Evolutionary conservation across 2,113 vertebrate species (phyloP).

Genomic region (Opisthocomus hoazin): DNA sequence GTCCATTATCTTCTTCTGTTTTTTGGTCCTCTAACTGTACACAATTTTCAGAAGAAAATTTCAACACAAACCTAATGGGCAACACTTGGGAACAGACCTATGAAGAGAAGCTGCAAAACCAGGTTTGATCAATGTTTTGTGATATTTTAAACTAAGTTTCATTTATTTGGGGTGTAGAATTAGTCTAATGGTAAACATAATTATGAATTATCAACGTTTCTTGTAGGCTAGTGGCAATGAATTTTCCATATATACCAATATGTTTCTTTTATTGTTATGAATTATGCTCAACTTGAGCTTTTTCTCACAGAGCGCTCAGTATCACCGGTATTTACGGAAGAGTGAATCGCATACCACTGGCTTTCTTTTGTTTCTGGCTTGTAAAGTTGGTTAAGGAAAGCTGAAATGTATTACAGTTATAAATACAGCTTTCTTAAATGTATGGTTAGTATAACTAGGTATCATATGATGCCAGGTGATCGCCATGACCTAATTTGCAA

Average conservation of each 20-base stretch:
- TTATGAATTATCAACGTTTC: neutral
- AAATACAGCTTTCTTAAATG: neutral
- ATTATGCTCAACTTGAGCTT: neutral
- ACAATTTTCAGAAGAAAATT: slow-evolving; percentile 25
- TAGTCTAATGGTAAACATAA: neutral
- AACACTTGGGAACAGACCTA: neutral
- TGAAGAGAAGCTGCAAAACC: slow-evolving; percentile 5
- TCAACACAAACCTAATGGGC: neutral
- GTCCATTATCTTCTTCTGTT: slow-evolving; percentile 27
- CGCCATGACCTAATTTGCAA: neutral
- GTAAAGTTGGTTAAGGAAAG: neutral
- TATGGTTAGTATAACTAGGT: neutral
- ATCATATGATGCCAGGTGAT: neutral
- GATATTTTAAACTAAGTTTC: neutral
- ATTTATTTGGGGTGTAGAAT: neutral
- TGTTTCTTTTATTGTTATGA: neutral
- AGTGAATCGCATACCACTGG: neutral
- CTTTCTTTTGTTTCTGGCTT: neutral
- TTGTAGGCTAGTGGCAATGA: neutral
- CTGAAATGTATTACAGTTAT: neutral
- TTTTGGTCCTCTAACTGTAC: slow-evolving; percentile 23
- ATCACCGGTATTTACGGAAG: neutral
- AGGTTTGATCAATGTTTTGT: slow-evolving; percentile 35
- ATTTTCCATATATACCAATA: neutral
- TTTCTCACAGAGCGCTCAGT: neutral